A percentile compares a stretch with the other conserved stretches of the same genome.
Conservation (phyloP, 2,797 vertebrate species). For the Aulostomus chinensis region DNA sequence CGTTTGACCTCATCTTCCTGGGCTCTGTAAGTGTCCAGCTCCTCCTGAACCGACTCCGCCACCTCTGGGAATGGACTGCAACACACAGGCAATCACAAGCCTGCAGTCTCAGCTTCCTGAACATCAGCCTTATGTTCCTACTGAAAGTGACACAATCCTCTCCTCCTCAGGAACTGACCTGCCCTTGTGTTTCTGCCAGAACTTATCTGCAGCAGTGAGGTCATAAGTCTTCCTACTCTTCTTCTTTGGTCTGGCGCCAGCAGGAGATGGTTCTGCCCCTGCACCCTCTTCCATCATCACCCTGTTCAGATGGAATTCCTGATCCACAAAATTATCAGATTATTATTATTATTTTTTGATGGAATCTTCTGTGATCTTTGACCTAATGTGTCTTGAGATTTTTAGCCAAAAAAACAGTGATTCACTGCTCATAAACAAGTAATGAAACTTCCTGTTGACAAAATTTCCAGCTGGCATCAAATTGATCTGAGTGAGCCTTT, state of each 20-base stretch:
- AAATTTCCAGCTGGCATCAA: too few relatives aligned
- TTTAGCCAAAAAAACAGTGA: too few relatives aligned
- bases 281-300: constrained; percentile 90
- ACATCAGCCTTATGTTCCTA: too few relatives aligned
- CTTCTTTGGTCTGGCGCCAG: constrained; percentile 95
- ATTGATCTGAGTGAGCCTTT: too few relatives aligned
- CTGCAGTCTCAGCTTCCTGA: too few relatives aligned
- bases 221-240: constrained; percentile 95
- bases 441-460: too few relatives aligned
- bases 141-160: too few relatives aligned
- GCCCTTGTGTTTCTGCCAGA: constrained; percentile 99
- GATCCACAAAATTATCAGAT: background rate
- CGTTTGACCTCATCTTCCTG: constrained; percentile 98
- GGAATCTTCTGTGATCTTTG: background rate
- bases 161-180: constrained; percentile 83
- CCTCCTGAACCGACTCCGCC: constrained; percentile 95
- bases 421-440: too few relatives aligned
- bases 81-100: constrained; percentile 13
- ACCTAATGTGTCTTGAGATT: background rate
- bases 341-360: too few relatives aligned
- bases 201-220: constrained; percentile 91
- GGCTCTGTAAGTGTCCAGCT: constrained; percentile 93
- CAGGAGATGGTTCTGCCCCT: constrained; percentile 84
- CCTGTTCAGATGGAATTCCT: constrained; percentile 97
- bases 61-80: constrained; percentile 96